phyloP scores from a whole-genome alignment of 2,888 invertebrate genomes.

The Epinotia ramella region DNA sequence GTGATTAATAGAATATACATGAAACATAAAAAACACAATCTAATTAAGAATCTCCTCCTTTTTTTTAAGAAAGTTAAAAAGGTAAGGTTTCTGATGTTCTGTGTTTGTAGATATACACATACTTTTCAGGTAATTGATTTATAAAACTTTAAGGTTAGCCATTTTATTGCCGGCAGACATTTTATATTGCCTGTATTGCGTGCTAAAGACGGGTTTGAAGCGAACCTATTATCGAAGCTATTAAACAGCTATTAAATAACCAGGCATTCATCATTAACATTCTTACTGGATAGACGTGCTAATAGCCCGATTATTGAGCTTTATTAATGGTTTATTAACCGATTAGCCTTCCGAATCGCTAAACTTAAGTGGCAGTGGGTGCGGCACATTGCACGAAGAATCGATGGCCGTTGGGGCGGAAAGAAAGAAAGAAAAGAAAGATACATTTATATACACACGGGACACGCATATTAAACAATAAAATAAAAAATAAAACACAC shows the following conservation, averaged over 20 bases:
- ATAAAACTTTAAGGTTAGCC: not conserved
- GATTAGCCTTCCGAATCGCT: not conserved
- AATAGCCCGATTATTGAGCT: slow-evolving; percentile 14
- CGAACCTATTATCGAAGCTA: slow-evolving; percentile 26
- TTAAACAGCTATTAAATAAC: slow-evolving; percentile 26
- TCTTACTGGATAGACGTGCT: slow-evolving; percentile 14
- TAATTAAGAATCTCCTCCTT: no score
- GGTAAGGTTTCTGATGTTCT: not conserved
- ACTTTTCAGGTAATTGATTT: not conserved
- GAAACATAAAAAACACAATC: no score
- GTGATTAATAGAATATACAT: no score
- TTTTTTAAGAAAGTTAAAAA: not conserved
- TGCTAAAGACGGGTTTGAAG: slow-evolving; percentile 29
- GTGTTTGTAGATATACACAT: not conserved
- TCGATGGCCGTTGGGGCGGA: no score
- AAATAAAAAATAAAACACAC: no score
- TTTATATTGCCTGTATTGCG: slow-evolving; percentile 15
- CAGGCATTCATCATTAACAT: slow-evolving; percentile 30
- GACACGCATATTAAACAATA: no score
- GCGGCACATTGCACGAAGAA: no score
- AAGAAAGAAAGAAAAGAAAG: no score
- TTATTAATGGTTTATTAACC: slow-evolving; percentile 5
- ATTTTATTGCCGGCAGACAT: slow-evolving; percentile 4
- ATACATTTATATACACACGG: no score
- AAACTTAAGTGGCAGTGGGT: no score